Conservation (phyloP, 2,797 vertebrate species). For the Pipistrellus kuhlii region DNA sequence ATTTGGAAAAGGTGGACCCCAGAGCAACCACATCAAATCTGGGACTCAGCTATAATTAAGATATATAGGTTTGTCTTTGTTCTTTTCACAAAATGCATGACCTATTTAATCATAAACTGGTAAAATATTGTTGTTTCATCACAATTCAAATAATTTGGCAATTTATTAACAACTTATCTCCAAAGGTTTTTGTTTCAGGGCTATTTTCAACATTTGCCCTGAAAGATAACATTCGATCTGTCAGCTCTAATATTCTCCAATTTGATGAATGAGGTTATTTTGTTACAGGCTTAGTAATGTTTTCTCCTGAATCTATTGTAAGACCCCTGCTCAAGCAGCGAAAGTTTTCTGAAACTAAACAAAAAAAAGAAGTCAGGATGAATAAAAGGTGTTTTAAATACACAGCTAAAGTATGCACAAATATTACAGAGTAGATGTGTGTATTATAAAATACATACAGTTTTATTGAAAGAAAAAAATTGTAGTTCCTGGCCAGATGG, state of each 20-base stretch:
- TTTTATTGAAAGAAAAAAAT: background rate
- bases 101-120: constrained; percentile 47
- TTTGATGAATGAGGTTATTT: constrained; percentile 46
- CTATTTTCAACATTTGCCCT: constrained; percentile 46
- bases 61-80: background rate
- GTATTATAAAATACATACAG: constrained; percentile 14
- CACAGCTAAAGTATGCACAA: background rate
- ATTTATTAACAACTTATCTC: constrained; percentile 56
- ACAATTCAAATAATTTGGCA: constrained; percentile 49
- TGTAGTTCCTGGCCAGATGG: background rate
- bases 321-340: constrained; percentile 17
- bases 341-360: constrained; percentile 35
- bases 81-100: constrained; percentile 11
- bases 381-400: constrained; percentile 54
- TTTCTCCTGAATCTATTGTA: constrained; percentile 32
- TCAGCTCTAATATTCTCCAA: constrained; percentile 13
- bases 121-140: constrained; percentile 42
- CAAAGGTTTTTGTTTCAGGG: constrained; percentile 16
- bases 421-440: background rate
- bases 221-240: constrained; percentile 18
- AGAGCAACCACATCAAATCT: background rate
- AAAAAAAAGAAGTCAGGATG: constrained; percentile 49
- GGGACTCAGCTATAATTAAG: constrained; percentile 13
- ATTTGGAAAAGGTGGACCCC: constrained; percentile 24
- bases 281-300: constrained; percentile 21